phyloP scores from a whole-genome alignment of 1,140 invertebrate genomes.

The Trissolcus basalis region DNA sequence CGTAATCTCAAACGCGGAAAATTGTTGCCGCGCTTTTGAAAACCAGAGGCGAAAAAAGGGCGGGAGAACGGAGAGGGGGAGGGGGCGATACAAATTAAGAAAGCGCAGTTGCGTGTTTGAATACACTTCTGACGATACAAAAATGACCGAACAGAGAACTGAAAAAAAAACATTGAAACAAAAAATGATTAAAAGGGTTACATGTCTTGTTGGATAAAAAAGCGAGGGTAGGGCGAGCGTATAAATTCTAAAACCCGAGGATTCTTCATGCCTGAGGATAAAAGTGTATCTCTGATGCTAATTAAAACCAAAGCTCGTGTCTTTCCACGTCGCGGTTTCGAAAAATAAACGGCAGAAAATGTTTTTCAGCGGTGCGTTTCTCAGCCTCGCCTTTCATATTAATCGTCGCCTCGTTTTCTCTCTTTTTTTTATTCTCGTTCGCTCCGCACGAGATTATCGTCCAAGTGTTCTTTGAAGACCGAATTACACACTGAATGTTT shows the following conservation, averaged over 20 bases:
- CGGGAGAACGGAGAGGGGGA: too few species aligned
- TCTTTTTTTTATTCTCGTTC: slow-evolving; percentile 57
- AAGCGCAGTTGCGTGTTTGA: too few species aligned
- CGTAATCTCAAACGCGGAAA: too few species aligned
- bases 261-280: slow-evolving; percentile 57
- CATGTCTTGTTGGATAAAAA: slow-evolving; percentile 41
- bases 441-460: slow-evolving; percentile 72
- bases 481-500: slow-evolving; percentile 76
- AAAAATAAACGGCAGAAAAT: slow-evolving; percentile 70
- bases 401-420: slow-evolving; percentile 32
- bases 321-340: slow-evolving; percentile 64
- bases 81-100: too few species aligned
- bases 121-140: too few species aligned
- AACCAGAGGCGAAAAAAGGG: too few species aligned
- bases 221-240: slow-evolving; percentile 37
- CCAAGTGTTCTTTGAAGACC: slow-evolving; percentile 76
- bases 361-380: slow-evolving; percentile 56
- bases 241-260: slow-evolving; percentile 63
- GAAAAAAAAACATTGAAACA: slow-evolving; percentile 12
- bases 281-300: slow-evolving; percentile 57
- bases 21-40: too few species aligned
- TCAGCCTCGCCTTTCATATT: slow-evolving; percentile 35
- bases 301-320: slow-evolving; percentile 68
- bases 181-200: slow-evolving; percentile 46
- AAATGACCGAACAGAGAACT: too few species aligned